Percentiles rank a stretch among this genome's conserved stretches.
phyloP scores from a whole-genome alignment of 2,888 invertebrate genomes.

The Pyrrhosoma nymphula region DNA sequence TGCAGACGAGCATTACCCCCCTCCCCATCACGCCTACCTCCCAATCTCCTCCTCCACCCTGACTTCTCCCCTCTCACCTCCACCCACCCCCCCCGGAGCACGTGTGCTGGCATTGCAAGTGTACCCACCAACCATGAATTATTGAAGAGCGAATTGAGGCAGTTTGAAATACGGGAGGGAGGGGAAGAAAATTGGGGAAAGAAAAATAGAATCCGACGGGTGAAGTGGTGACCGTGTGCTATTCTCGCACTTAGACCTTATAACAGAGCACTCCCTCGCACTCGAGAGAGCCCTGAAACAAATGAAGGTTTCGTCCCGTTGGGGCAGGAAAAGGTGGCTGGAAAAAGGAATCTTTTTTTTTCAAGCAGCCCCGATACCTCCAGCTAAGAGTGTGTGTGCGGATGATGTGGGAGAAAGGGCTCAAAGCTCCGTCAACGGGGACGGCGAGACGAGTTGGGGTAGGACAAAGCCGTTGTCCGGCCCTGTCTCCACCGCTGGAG shows the following conservation, averaged over 20 bases:
- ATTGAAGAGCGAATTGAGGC: constrained; percentile 6
- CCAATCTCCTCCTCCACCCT: background rate
- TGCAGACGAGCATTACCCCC: background rate
- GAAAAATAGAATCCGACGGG: too few relatives aligned
- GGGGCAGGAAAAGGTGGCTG: background rate
- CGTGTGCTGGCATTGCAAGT: constrained; percentile 51
- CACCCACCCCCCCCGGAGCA: background rate
- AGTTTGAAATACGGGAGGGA: background rate
- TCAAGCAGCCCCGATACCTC: too few relatives aligned
- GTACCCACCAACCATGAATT: constrained; percentile 37
- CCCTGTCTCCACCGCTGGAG: background rate
- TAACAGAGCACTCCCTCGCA: background rate
- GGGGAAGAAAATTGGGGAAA: background rate
- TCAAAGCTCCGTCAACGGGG: background rate
- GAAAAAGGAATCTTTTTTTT: background rate
- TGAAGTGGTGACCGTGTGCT: background rate
- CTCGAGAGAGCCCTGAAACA: background rate
- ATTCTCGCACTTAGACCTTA: background rate
- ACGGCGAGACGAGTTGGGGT: background rate
- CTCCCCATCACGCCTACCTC: background rate
- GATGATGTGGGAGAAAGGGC: background rate
- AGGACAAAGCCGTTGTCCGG: background rate
- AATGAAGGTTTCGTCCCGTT: background rate
- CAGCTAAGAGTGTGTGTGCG: too few relatives aligned
- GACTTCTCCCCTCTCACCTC: background rate